Base-by-base conservation (phyloP, 2,113 vertebrate species). In the Coptodon bakossiorum region DNA sequence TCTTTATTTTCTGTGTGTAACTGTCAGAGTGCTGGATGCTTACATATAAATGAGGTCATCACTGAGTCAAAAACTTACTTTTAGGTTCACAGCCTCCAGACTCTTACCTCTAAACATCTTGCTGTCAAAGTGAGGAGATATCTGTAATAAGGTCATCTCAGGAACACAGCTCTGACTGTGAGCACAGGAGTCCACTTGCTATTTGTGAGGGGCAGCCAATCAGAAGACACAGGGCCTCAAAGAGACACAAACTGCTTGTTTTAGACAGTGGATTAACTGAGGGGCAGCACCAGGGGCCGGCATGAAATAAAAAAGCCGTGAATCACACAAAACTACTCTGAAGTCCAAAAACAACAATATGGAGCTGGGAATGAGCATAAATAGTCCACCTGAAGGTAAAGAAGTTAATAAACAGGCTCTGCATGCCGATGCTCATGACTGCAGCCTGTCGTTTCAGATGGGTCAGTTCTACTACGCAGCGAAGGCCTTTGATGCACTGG, bases 381-480 rank as follows among this genome's bases (percentile, higher is more conserved):
- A 76, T 76, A 29, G 43, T 31, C 71, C 43, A 29, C 24, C 4
- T 50, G 16, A 78, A 78, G 4, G 5, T 78, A 50, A 78, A 31
- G 4, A 31, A 78, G 24, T 2, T 78, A 50, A 0, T 73, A 45
- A 73, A 45, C 19, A 45, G 4, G 27, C 27, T 52, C 2, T 38
- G 10, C 24, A 6, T 24, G 2, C 8, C 5, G 4, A 27, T 40
- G 63, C 22, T 88, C 40, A 81, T 19, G 19, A 53, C 57, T 29
- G 4, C 17, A 31, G 24, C n/a, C 12, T 92, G 19, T 85, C 93
- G 19, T 96, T 95, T 89, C 95, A 99, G 99, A 98, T 99, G 98
- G 97, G 97, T 53, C 98, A 99, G 94, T 99, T 99, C 94, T 99
- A 98, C 93, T 98, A 98, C 85, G 97, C 99, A 81, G 98, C 98